Conservation (phyloP, 2,797 vertebrate species). For the Dallia pectoralis region DNA sequence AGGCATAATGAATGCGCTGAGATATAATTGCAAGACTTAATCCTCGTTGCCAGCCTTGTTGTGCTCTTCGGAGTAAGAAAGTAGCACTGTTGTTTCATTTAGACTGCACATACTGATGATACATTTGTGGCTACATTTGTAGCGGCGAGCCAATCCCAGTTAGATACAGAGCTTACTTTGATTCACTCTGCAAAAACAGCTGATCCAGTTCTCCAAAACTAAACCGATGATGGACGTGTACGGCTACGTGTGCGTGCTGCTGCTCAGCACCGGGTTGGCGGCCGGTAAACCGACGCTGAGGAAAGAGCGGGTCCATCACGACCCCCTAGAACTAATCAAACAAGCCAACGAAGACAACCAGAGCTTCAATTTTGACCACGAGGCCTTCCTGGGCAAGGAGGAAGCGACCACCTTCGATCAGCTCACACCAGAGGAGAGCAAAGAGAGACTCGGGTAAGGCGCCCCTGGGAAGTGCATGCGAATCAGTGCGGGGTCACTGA, state of each 20-base stretch:
- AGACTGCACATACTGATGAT: background rate
- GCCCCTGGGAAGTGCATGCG: background rate
- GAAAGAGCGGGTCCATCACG: constrained; percentile 84
- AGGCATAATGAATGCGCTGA: constrained; percentile 8
- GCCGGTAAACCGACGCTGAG: constrained; percentile 83
- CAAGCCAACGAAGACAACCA: constrained; percentile 81
- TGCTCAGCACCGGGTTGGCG: constrained; percentile 58
- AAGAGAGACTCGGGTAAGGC: constrained; percentile 86
- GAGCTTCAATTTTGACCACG: constrained; percentile 92
- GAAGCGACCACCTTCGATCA: constrained; percentile 93
- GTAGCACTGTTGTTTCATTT: background rate
- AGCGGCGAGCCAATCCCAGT: constrained; percentile 3
- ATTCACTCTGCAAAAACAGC: constrained; percentile 25
- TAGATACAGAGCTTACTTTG: constrained; percentile 21
- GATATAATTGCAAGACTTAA: constrained; percentile 4
- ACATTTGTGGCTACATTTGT: background rate
- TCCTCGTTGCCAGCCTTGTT: background rate
- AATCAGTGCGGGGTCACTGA: background rate
- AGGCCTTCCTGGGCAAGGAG: constrained; percentile 94
- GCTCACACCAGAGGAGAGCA: constrained; percentile 91
- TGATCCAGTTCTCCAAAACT: constrained; percentile 3
- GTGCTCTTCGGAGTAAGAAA: background rate
- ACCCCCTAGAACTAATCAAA: constrained; percentile 70
- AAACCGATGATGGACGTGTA: constrained; percentile 67
- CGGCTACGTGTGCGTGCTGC: constrained; percentile 55